These are phyloP conservation scores for Poicephalus meyeri DNA, from an alignment of 2,113 vertebrate species.

Conservation along the genomic window DNA sequence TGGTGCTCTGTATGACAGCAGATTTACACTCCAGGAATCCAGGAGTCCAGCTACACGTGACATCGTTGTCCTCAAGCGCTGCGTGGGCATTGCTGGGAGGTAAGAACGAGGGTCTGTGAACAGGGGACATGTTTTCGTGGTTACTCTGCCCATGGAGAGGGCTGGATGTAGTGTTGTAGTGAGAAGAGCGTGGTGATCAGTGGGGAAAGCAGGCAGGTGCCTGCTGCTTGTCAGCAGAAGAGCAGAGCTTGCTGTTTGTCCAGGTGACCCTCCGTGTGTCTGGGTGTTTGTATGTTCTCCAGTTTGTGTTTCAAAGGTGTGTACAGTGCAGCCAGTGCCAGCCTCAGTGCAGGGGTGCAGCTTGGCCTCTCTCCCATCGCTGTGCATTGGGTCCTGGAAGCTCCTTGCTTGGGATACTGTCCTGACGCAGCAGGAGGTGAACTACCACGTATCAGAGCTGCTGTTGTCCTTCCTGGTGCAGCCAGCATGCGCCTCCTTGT, in stretches of 20 bases:
- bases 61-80: background rate
- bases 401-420: background rate
- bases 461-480: background rate
- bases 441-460: background rate
- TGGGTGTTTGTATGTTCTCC: fast-evolving
- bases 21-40: background rate
- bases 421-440: background rate
- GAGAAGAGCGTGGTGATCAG: fast-evolving
- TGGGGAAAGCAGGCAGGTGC: background rate
- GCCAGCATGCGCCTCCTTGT: fast-evolving
- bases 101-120: background rate
- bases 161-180: fast-evolving
- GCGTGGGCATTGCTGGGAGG: background rate
- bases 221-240: background rate
- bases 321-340: fast-evolving
- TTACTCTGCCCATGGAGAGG: background rate
- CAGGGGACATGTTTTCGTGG: fast-evolving
- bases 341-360: fast-evolving
- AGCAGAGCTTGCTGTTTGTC: background rate
- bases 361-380: fast-evolving
- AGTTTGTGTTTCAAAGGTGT: background rate
- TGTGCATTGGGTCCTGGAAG: fast-evolving
- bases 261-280: fast-evolving
- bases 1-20: background rate
- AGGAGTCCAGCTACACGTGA: background rate